Percentiles rank a stretch among this genome's conserved stretches.
Conservation (phyloP, 2,888 invertebrate species). For the Cremastinae sp. region DNA sequence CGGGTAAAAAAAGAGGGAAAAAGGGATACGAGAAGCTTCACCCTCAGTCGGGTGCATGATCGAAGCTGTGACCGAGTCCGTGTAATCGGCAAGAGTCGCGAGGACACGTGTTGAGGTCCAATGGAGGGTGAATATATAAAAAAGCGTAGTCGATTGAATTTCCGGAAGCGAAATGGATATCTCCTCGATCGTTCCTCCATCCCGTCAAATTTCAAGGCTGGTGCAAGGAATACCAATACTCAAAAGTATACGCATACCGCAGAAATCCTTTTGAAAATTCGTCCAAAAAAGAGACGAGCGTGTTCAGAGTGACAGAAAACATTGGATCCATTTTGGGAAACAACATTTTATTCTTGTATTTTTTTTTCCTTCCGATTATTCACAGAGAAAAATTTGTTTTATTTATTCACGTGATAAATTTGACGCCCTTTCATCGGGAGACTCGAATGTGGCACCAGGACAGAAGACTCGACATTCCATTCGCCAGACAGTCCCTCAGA, state of each 20-base stretch:
- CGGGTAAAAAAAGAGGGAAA: constrained; percentile 17
- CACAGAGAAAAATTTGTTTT: constrained; percentile 17
- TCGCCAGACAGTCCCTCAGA: constrained; percentile 48
- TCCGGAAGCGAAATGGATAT: constrained; percentile 72
- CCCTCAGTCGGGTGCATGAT: constrained; percentile 51
- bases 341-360: constrained; percentile 10
- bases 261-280: too few species aligned
- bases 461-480: constrained; percentile 53
- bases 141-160: constrained; percentile 70
- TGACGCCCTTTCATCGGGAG: constrained; percentile 41
- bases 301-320: too few species aligned
- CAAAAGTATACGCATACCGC: too few species aligned
- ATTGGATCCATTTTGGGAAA: too few species aligned
- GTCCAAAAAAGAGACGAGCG: too few species aligned
- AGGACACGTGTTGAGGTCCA: constrained; percentile 54
- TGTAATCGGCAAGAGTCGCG: constrained; percentile 20
- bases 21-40: constrained; percentile 48
- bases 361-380: neutral
- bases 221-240: too few species aligned
- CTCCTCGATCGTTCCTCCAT: constrained; percentile 10
- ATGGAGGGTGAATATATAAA: constrained; percentile 49
- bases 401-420: constrained; percentile 39
- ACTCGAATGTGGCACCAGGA: constrained; percentile 48
- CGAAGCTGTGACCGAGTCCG: constrained; percentile 27
- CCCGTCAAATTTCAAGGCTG: too few species aligned